These are phyloP conservation scores for Limnephilus marmoratus DNA, from an alignment of 2,888 invertebrate genomes.

Conservation along the genomic window DNA sequence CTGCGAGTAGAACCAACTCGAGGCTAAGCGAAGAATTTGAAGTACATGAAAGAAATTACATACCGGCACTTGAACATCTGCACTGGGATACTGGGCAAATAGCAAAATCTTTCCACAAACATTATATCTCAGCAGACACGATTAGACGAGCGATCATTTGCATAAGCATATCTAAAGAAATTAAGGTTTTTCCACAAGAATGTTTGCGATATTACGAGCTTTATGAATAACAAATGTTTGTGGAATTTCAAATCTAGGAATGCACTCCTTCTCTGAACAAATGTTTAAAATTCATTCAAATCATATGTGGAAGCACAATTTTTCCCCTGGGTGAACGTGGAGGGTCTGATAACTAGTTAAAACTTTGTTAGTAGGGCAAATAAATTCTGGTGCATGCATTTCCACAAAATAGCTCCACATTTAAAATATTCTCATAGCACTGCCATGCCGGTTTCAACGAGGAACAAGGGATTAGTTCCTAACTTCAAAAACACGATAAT, in stretches of 20 bases:
- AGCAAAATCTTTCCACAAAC: not conserved
- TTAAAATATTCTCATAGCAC: not conserved
- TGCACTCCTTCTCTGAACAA: slow-evolving; percentile 6
- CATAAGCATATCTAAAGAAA: not conserved
- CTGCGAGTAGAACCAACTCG: not conserved
- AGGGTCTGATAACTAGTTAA: not conserved
- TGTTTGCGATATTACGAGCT: not conserved
- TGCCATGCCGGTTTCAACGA: not conserved
- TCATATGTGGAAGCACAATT: not conserved
- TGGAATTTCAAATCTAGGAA: slow-evolving; percentile 4
- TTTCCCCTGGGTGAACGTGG: not conserved
- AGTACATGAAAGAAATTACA: slow-evolving; percentile 3
- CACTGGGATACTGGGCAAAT: not conserved
- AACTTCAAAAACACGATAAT: not conserved
- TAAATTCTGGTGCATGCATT: not conserved
- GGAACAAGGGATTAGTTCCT: not conserved
- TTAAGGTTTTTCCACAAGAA: not conserved
- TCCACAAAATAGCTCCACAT: not conserved
- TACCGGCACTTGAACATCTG: not conserved
- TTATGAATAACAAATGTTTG: slow-evolving; percentile 5
- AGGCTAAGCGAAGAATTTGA: not conserved
- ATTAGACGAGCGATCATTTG: not conserved
- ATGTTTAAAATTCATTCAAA: slow-evolving; percentile 8
- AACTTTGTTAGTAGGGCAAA: not conserved
- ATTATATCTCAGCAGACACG: not conserved